Evolutionary conservation across 2,113 vertebrate species (phyloP), one percentile per base, ranked within the genome.

Genomic region (Suncus etruscus): DNA sequence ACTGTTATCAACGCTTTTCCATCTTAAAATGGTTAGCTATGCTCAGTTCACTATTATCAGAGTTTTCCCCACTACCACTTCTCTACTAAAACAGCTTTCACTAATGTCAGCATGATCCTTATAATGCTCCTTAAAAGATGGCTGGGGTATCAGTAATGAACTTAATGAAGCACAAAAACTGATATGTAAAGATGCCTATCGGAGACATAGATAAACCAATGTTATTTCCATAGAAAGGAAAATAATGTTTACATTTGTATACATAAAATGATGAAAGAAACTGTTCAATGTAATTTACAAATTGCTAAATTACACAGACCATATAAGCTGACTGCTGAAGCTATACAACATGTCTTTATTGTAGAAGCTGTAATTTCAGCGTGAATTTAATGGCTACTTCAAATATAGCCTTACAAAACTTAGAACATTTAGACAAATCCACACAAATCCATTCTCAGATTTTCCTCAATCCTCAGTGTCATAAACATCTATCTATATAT

Each of bases 321-420:
- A 18, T 51, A 51, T 39, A 72, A 20, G 32, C 31, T 66, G 86
- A 68, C 75, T 31, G 86, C 11, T 47, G 61, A 73, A 82, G 50
- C 22, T 69, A 16, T 32, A 32, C 6, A 87, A 47, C 31, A 22
- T 61, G 32, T 45, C 11, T 92, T 80, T 68, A 47, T 29, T 72
- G 48, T 83, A 86, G 54, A 83, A 87, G 76, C 81, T 80, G 39
- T 85, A 91, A 54, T 83, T 20, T 32, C 0, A 51, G 65, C 51
- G 54, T 66, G 51, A 85, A 82, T 63, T 89, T 70, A 89, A 61
- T 14, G 29, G 63, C 18, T 87, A 61, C 70, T 94, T 94, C 72
- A 85, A 47, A 85, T 61, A 32, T 29, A 77, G 54, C 51, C 65
- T 58, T 65, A 83, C 63, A 85, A 76, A 50, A 54, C n/a, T 75